Evolutionary conservation across 1,140 invertebrate species (phyloP), one percentile per base, ranked within the genome.

Genomic region (Aporrectodea caliginosa): DNA sequence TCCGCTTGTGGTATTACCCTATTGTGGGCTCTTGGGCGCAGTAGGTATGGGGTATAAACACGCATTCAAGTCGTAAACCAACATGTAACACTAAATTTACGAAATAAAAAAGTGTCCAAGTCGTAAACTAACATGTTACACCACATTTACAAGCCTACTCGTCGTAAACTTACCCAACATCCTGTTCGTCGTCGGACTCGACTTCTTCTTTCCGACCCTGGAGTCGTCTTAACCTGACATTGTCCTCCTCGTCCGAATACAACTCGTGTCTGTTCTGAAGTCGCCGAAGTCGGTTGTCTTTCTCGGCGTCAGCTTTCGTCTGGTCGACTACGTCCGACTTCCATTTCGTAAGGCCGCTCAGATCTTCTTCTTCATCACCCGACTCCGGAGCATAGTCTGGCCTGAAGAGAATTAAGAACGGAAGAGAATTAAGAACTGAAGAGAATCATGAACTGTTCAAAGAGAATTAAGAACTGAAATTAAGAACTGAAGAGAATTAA

Each of bases 171-270:
- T 58, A 58, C 43, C 43, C 43, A 22, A 58, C 22, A 58, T 58
- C 43, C 22, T 22, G 6, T 6, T 22, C 43, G 22, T 58, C 43
- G 43, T 58, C 43, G 6, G 43, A 58, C n/a, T 34, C 35, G 22
- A 34, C 1, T 35, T 75, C 43, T 29, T 76, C 34, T n/a, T 30
- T 77, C 76, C 73, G 16, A 35, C 68, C 1, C 29, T 69, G 16
- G 16, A 30, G 29, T 69, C 34, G 35, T n/a, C 69, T 35, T n/a
- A 35, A 35, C 35, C 27, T 75, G 34, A 14, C 33, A 14, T 43
- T 80, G 27, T 76, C 74, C 33, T 80, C 79, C n/a, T 77, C 75
- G 30, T 77, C 68, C 75, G 29, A 35, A 29, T 80, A 73, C 16
- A 32, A 73, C 29, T 33, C 69, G 14, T 78, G 58, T 16, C 43